phyloP scores from a whole-genome alignment of 2,797 vertebrate species.

The Chanos chanos region DNA sequence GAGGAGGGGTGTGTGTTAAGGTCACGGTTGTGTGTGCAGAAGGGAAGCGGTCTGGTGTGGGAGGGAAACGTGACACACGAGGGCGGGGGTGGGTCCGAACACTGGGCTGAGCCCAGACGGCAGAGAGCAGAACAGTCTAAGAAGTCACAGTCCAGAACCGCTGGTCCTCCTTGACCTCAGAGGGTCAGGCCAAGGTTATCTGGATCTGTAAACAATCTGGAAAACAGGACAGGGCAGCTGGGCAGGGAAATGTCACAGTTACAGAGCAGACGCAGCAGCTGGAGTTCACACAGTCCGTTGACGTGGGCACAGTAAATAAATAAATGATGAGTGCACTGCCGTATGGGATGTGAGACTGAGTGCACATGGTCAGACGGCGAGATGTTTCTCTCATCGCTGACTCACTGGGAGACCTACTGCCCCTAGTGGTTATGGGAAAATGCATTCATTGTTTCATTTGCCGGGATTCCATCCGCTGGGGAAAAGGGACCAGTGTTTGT shows the following conservation, averaged over 20 bases:
- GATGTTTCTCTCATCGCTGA: too few relatives aligned
- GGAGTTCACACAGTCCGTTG: too few relatives aligned
- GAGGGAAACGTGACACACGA: slow-evolving; percentile 7
- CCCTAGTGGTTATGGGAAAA: too few relatives aligned
- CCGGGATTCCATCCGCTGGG: too few relatives aligned
- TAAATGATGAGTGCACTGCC: too few relatives aligned
- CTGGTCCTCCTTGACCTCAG: slow-evolving; percentile 15
- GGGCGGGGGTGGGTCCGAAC: slow-evolving; percentile 1
- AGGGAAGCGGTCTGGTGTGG: slow-evolving; percentile 27
- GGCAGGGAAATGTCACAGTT: slow-evolving; percentile 20
- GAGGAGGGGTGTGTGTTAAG: slow-evolving; percentile 36
- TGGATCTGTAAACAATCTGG: slow-evolving; percentile 22
- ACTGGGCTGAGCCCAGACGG: slow-evolving; percentile 37
- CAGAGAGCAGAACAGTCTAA: slow-evolving; percentile 26
- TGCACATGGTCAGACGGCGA: too few relatives aligned
- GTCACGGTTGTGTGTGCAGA: slow-evolving; percentile 29
- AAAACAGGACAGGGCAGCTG: neutral
- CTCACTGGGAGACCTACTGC: too few relatives aligned
- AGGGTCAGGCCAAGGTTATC: slow-evolving; percentile 5
- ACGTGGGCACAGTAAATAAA: too few relatives aligned
- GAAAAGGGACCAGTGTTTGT: too few relatives aligned
- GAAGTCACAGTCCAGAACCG: slow-evolving; percentile 7
- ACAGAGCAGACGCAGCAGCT: neutral
- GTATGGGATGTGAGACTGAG: too few relatives aligned
- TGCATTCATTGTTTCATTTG: too few relatives aligned